Evolutionary conservation across 1,140 invertebrate genomes (phyloP).

Genomic region (Anastrepha obliqua): DNA sequence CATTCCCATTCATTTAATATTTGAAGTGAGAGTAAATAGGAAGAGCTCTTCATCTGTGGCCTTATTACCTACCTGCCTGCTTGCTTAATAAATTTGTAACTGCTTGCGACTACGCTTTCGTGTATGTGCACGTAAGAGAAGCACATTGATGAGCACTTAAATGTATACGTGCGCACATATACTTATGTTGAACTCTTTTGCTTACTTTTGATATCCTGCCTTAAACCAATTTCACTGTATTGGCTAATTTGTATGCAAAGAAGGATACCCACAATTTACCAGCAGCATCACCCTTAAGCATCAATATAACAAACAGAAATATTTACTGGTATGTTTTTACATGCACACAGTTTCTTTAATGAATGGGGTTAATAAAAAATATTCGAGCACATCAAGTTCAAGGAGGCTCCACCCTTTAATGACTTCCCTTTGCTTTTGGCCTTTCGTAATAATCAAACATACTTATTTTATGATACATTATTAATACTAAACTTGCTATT

Average conservation of each 20-base stretch:
- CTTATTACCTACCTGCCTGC: not conserved
- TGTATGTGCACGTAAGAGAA: not conserved
- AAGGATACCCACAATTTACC: constrained; percentile 8
- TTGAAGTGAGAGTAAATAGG: too few relatives aligned
- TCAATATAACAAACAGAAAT: not conserved
- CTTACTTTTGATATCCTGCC: not conserved
- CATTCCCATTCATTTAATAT: too few relatives aligned
- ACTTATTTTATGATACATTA: not conserved
- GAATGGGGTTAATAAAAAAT: constrained; percentile 7
- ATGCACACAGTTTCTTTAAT: not conserved
- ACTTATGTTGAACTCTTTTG: not conserved
- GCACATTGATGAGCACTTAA: not conserved
- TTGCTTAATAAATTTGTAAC: constrained; percentile 26
- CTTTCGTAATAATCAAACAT: not conserved
- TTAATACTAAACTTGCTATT: constrained; percentile 12
- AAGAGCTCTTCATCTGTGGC: not conserved
- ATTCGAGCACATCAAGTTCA: not conserved
- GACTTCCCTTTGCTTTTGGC: not conserved
- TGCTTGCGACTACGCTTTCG: not conserved
- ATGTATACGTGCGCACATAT: not conserved
- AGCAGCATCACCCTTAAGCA: not conserved
- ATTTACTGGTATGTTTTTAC: not conserved
- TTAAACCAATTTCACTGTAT: not conserved
- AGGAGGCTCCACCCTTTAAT: not conserved
- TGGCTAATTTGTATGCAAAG: constrained; percentile 44